phyloP scores from a whole-genome alignment of 2,113 vertebrate genomes.

The Ia io region DNA sequence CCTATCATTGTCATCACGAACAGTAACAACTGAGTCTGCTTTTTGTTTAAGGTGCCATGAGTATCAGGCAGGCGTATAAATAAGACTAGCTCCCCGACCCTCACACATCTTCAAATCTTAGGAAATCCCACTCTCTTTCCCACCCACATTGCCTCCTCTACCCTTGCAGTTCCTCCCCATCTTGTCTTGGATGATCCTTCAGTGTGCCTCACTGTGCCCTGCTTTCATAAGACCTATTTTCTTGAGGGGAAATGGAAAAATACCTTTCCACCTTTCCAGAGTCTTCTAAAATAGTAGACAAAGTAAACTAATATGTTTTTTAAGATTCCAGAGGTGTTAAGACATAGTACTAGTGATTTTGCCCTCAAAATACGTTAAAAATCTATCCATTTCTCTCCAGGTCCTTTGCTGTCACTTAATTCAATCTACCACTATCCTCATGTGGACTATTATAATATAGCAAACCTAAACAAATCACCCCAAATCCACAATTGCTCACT shows the following conservation, averaged over 20 bases:
- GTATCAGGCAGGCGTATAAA: neutral
- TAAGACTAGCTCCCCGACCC: neutral
- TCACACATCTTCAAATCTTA: neutral
- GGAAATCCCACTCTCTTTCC: neutral
- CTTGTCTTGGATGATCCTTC: neutral
- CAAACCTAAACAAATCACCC: neutral
- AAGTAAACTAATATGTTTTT: neutral
- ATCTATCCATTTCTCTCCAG: neutral
- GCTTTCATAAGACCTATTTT: neutral
- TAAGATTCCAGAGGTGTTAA: neutral
- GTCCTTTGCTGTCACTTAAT: neutral
- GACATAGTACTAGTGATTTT: neutral
- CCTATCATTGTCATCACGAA: neutral
- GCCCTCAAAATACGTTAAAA: neutral
- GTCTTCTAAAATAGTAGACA: neutral
- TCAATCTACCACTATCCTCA: neutral
- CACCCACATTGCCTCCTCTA: neutral
- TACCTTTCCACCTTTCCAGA: neutral
- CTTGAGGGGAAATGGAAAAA: neutral
- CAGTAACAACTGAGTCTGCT: neutral
- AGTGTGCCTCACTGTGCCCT: neutral
- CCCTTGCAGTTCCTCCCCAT: neutral
- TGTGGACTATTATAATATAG: neutral
- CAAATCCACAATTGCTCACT: neutral
- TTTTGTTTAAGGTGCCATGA: neutral